phyloP scores from a whole-genome alignment of 2,888 invertebrate species.

The Spodoptera picta region DNA sequence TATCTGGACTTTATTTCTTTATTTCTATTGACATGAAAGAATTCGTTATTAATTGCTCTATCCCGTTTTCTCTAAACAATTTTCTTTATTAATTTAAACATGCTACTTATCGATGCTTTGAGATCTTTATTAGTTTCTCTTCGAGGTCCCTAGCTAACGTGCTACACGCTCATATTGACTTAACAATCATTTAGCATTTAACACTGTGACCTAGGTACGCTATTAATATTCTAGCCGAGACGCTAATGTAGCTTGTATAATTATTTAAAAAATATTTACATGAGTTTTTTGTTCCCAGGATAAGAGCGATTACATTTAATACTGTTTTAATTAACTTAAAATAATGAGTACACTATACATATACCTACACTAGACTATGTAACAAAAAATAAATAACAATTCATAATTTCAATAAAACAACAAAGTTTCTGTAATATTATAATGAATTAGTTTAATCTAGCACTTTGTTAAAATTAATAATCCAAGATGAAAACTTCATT shows the following conservation, averaged over 20 bases:
- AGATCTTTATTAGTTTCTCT: constrained; percentile 48
- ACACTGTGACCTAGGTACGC: constrained; percentile 31
- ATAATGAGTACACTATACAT: too few relatives aligned
- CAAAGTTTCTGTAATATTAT: constrained; percentile 22
- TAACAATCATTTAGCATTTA: constrained; percentile 53
- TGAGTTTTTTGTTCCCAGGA: too few relatives aligned
- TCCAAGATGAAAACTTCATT: constrained; percentile 82
- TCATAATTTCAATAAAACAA: not conserved
- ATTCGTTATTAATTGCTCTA: constrained; percentile 11
- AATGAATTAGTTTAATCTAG: constrained; percentile 65
- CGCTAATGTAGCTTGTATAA: constrained; percentile 10
- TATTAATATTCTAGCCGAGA: constrained; percentile 35
- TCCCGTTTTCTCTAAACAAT: constrained; percentile 9
- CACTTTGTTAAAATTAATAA: constrained; percentile 79
- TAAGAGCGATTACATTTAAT: too few relatives aligned
- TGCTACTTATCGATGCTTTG: constrained; percentile 43
- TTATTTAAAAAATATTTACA: too few relatives aligned
- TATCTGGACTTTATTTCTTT: too few relatives aligned
- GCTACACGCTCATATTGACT: constrained; percentile 61
- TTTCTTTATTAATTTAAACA: constrained; percentile 26
- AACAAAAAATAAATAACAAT: not conserved
- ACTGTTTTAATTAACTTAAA: too few relatives aligned
- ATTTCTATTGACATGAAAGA: constrained; percentile 10
- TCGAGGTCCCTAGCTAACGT: constrained; percentile 46
- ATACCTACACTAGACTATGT: too few relatives aligned